Evolutionary conservation across 2,113 vertebrate genomes (phyloP).

Genomic region (Cyprinus carpio): DNA sequence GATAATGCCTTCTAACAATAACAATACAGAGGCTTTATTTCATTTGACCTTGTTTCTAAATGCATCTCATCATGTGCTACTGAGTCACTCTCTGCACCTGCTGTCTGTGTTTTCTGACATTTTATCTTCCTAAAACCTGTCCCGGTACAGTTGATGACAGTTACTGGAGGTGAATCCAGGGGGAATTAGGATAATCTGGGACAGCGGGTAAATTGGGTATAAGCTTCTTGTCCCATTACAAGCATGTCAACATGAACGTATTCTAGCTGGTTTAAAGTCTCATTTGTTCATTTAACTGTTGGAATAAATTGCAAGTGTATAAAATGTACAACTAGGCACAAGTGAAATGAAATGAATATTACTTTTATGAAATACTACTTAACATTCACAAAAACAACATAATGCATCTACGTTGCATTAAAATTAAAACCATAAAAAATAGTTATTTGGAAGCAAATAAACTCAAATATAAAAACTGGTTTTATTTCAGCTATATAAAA

Average conservation of each 20-base stretch:
- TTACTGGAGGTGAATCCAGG: neutral
- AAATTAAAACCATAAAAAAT: neutral
- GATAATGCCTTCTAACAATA: neutral
- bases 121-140: neutral
- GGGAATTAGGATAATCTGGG: conserved; percentile 10
- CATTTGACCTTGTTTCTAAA: neutral
- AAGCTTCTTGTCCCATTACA: neutral
- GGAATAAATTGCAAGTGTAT: neutral
- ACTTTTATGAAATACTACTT: neutral
- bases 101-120: neutral
- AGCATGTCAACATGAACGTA: neutral
- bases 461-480: no score
- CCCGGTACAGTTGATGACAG: neutral
- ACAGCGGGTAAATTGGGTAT: neutral
- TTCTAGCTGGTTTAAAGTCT: neutral
- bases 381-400: neutral
- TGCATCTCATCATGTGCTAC: neutral
- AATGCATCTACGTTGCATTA: neutral
- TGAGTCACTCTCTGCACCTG: conserved; percentile 32
- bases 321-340: neutral
- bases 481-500: no score
- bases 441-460: no score
- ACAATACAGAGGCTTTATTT: neutral
- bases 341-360: neutral
- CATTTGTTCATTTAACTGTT: neutral